A percentile compares a stretch with the other conserved stretches of the same genome.
Evolutionary conservation across 2,797 vertebrate genomes (phyloP).

Genomic region (Cuniculus paca): DNA sequence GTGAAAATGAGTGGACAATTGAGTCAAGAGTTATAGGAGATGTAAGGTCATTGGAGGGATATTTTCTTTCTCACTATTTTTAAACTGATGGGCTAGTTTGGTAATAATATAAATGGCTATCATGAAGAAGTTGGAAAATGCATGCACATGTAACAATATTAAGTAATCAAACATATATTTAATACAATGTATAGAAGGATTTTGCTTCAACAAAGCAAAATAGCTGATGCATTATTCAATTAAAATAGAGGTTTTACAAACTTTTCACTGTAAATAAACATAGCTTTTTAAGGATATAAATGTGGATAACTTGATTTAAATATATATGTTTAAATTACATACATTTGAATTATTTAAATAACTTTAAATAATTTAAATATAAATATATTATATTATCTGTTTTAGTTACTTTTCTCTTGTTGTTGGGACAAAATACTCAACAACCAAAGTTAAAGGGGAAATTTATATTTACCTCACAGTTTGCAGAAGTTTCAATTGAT

Average conservation of each 20-base stretch:
- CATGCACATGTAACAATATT: not conserved
- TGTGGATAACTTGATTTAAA: not conserved
- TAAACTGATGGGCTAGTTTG: not conserved
- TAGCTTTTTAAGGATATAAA: not conserved
- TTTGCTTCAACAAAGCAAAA: not conserved
- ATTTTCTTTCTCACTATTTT: not conserved
- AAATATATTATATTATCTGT: not conserved
- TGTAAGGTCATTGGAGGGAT: not conserved
- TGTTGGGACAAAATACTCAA: not conserved
- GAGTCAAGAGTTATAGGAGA: not conserved
- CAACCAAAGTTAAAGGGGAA: not conserved
- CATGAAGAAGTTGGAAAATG: not conserved
- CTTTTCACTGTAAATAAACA: not conserved
- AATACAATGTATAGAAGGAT: not conserved
- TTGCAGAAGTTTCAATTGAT: not conserved
- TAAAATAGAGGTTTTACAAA: not conserved
- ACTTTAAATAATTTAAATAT: too few species aligned
- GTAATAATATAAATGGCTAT: not conserved
- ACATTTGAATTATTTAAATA: not conserved
- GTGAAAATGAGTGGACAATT: not conserved
- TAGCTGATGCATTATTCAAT: not conserved
- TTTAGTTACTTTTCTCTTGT: not conserved
- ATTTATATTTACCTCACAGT: not conserved
- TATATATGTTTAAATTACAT: not conserved
- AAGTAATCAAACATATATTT: not conserved